Percentiles rank a stretch among this genome's conserved stretches.
phyloP scores from a whole-genome alignment of 2,113 vertebrate genomes.

The Halcyon senegalensis region DNA sequence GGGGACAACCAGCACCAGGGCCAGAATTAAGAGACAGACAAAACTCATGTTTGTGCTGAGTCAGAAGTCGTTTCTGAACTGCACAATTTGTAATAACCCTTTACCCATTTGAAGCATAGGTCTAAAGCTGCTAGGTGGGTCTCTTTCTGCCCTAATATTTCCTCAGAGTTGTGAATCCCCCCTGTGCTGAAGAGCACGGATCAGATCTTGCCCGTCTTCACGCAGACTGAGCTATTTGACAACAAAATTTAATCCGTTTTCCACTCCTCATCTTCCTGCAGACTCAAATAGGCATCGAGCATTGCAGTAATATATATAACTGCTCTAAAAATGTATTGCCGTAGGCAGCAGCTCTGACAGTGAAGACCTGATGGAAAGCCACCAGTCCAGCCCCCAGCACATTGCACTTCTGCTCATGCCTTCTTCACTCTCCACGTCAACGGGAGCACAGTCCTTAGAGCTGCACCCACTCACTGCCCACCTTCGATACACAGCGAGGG shows the following conservation, averaged over 20 bases:
- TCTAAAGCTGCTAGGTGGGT: not conserved
- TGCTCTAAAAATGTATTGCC: constrained; percentile 21
- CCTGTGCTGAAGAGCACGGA: not conserved
- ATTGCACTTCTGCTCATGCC: not conserved
- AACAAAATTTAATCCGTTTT: not conserved
- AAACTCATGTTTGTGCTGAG: not conserved
- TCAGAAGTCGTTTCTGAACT: not conserved
- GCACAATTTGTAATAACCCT: not conserved
- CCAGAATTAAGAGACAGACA: not conserved
- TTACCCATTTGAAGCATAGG: not conserved
- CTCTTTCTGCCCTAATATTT: not conserved
- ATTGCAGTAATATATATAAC: constrained; percentile 30
- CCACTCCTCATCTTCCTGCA: not conserved
- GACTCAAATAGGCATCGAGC: not conserved
- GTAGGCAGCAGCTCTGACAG: constrained; percentile 55
- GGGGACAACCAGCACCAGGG: not conserved
- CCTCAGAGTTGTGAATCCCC: not conserved
- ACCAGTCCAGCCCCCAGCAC: constrained; percentile 16
- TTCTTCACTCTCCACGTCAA: not conserved
- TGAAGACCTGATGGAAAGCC: constrained; percentile 29
- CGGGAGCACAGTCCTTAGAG: not conserved
- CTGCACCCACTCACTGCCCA: not conserved
- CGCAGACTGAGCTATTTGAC: constrained; percentile 6
- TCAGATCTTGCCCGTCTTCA: not conserved
- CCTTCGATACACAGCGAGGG: not conserved